phyloP scores from a whole-genome alignment of 2,113 vertebrate species.

The Rhinopomastus cyanomelas region DNA sequence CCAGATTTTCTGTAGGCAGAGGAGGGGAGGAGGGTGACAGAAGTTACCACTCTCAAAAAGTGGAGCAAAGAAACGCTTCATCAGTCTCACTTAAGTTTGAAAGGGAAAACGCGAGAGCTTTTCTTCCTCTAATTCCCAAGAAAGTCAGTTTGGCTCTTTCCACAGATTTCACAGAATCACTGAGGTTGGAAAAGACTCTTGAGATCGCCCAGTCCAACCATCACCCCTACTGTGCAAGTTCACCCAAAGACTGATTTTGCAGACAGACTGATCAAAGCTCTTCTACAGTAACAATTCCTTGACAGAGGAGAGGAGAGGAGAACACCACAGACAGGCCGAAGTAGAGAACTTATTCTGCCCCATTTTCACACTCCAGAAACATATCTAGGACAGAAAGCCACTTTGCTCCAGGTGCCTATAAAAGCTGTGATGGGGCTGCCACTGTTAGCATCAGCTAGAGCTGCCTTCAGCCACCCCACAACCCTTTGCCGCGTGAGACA shows the following conservation, averaged over 20 bases:
- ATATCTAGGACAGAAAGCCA: neutral
- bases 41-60: neutral
- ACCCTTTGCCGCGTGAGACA: neutral
- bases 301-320: neutral
- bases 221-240: too few relatives aligned
- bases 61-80: conserved; percentile 28
- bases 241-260: too few relatives aligned
- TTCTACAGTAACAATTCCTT: neutral
- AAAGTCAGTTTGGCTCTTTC: neutral
- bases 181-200: too few relatives aligned
- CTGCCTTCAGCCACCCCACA: neutral
- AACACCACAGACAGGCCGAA: neutral
- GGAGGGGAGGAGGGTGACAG: neutral
- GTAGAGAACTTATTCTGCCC: neutral
- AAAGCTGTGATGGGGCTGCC: neutral
- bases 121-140: neutral
- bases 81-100: neutral
- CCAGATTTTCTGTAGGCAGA: conserved; percentile 44
- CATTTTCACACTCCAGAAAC: neutral
- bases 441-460: neutral
- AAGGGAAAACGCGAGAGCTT: neutral
- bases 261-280: neutral
- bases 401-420: neutral
- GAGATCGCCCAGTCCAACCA: too few relatives aligned
- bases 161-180: neutral